Evolutionary conservation across 2,888 invertebrate genomes (phyloP), one percentile per base, ranked within the genome.

Genomic region (Eurois occulta): DNA sequence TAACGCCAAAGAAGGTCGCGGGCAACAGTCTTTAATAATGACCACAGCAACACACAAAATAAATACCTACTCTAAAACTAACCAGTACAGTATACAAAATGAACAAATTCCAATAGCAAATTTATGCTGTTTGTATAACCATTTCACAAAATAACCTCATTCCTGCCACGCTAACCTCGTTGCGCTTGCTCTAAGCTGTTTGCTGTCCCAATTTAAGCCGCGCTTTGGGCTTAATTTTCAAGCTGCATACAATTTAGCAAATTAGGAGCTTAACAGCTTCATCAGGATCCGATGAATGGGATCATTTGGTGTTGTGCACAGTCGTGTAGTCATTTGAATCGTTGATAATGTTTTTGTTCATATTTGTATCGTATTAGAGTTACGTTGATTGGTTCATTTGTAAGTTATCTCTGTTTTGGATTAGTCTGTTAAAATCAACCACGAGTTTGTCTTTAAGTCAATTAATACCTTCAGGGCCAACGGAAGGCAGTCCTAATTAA

Each of bases 231-330:
- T 89, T 89, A 90, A 91, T 91, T 88, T 87, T 86, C 79, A 86
- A 86, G 87, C 83, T 88, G 88, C 91, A 89, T 81, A 80, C 87
- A 90, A 88, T 91, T 92, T 88, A 88, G 87, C 88, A 89, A 91
- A 92, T 93, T 90, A 91, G 89, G 77, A 85, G 80, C 80, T 86
- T 89, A 88, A 86, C 88, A 80, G 89, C 87, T 90, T 91, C 90
- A 90, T 91, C 91, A 90, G 87, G 70, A 83, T 68, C 84, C 80
- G 79, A 89, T 91, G 88, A 90, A 92, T 91, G 75, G 88, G 85
- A 80, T 88, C 89, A 85, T 90, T 92, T 90, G 70, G 71, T 60
- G 48, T 58, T 79, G 62, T 64, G 76, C 52, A 69, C 64, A 78
- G 77, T 83, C 35, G 48, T 60, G 21, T 52, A 52, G 48, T 64